phyloP scores from a whole-genome alignment of 2,113 vertebrate species.

The Peromyscus maniculatus region DNA sequence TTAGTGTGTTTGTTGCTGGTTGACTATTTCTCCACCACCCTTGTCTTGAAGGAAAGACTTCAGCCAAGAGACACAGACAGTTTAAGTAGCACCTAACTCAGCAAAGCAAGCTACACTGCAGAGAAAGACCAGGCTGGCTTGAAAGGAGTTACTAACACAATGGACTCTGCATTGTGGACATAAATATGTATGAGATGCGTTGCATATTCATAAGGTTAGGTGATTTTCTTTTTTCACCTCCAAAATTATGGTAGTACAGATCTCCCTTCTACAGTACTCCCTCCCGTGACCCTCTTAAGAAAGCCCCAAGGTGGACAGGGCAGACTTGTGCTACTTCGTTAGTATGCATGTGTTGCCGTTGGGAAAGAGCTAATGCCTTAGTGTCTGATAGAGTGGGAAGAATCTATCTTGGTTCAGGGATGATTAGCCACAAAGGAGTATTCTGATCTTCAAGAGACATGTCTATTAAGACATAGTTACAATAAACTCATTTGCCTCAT shows the following conservation, averaged over 20 bases:
- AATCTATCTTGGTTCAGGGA: background rate
- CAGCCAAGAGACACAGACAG: background rate
- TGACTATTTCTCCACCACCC: background rate
- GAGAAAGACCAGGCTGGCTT: background rate
- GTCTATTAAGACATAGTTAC: background rate
- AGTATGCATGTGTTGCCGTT: background rate
- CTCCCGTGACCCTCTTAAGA: background rate
- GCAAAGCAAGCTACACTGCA: background rate
- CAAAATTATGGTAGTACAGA: background rate
- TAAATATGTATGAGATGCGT: background rate
- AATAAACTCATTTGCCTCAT: no score
- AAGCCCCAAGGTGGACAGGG: background rate
- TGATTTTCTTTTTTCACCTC: background rate
- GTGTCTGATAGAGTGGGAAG: background rate
- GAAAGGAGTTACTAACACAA: accelerated
- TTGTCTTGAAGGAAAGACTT: background rate
- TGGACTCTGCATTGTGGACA: background rate
- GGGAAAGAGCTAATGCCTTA: background rate
- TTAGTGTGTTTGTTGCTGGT: background rate
- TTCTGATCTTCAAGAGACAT: background rate
- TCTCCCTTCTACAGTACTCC: background rate
- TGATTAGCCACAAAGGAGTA: background rate
- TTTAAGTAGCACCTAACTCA: background rate
- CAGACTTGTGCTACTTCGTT: background rate
- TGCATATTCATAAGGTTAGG: background rate